A percentile compares a stretch with the other conserved stretches of the same genome.
These are phyloP conservation scores for Limnephilus auricula DNA, from an alignment of 2,888 invertebrate species.

Conservation along the genomic window DNA sequence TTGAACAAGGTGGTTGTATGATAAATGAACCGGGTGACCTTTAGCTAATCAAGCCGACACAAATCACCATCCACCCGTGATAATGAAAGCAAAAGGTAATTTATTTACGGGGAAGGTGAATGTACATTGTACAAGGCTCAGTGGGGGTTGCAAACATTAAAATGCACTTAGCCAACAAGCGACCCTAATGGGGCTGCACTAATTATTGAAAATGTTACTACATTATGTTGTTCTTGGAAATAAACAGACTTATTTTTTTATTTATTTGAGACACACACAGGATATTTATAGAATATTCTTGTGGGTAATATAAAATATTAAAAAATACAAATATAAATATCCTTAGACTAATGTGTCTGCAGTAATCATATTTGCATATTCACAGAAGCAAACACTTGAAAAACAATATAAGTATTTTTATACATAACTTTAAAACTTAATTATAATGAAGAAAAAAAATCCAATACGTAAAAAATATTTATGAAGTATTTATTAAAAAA, in stretches of 20 bases:
- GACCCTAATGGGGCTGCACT: neutral
- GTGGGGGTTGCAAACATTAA: neutral
- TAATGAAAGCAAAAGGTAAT: slow-evolving; percentile 2
- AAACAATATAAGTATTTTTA: too few species aligned
- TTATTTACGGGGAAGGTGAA: neutral
- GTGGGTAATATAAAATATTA: too few species aligned
- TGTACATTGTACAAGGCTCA: neutral
- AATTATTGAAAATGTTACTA: neutral
- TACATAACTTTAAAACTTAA: too few species aligned
- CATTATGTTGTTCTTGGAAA: neutral
- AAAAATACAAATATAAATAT: too few species aligned
- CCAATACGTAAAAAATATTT: too few species aligned
- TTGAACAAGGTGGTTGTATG: neutral
- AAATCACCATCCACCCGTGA: neutral
- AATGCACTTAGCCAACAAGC: slow-evolving; percentile 15
- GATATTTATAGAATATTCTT: too few species aligned
- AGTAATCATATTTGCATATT: too few species aligned
- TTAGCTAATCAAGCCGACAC: slow-evolving; percentile 3
- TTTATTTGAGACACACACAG: too few species aligned
- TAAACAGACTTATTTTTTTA: neutral
- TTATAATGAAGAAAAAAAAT: too few species aligned
- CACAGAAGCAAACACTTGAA: too few species aligned
- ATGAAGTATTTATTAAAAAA: too few species aligned
- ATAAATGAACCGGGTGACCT: slow-evolving; percentile 7
- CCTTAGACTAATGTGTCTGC: too few species aligned